Conservation (phyloP, 2,888 invertebrate genomes). For the Diarsia rubi region DNA sequence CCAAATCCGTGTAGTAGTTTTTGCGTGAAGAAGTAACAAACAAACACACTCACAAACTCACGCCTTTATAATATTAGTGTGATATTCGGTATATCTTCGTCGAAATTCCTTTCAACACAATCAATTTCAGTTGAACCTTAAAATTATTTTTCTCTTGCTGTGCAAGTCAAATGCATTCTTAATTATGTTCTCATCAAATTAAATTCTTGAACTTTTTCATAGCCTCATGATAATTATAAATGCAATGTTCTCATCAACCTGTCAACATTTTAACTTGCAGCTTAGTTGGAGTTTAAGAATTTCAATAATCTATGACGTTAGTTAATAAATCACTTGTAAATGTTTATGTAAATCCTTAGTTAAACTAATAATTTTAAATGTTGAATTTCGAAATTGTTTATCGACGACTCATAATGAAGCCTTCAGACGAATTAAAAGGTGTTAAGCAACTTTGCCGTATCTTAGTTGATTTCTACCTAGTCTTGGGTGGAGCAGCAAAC, state of each 20-base stretch:
- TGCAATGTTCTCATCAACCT: constrained; percentile 45
- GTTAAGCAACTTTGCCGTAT: neutral
- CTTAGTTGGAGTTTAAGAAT: constrained; percentile 22
- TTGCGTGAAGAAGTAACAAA: no score
- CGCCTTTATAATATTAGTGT: no score
- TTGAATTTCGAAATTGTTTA: constrained; percentile 24
- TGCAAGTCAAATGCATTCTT: constrained; percentile 16
- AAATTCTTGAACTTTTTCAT: constrained; percentile 37
- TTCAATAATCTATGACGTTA: constrained; percentile 6
- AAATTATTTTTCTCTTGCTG: constrained; percentile 10
- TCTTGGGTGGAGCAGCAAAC: neutral
- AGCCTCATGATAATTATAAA: constrained; percentile 51
- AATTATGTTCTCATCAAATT: constrained; percentile 28
- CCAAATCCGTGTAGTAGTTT: no score
- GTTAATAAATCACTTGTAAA: constrained; percentile 39
- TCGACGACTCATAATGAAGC: neutral
- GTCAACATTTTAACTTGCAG: constrained; percentile 35
- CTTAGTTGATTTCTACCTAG: neutral
- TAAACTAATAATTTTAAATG: constrained; percentile 31
- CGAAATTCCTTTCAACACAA: neutral
- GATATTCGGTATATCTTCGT: neutral
- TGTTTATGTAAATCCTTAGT: constrained; percentile 38
- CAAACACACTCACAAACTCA: no score
- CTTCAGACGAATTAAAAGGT: constrained; percentile 7
- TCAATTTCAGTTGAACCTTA: neutral